Evolutionary conservation across 1,140 invertebrate species (phyloP), one percentile per base, ranked within the genome.

Genomic region (Lucilia cuprina): DNA sequence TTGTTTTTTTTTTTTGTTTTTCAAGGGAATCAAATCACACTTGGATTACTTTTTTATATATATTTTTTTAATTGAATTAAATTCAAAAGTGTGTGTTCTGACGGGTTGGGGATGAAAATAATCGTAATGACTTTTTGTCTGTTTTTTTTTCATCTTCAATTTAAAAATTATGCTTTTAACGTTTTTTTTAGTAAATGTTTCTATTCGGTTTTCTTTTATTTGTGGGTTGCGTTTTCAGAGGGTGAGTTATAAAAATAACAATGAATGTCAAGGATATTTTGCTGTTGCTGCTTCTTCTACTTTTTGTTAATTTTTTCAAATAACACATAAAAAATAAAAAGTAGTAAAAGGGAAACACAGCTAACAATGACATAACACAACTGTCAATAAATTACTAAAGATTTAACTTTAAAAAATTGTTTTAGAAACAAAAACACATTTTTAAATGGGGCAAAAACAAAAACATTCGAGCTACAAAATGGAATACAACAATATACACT

Each of bases 91-190:
- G 30, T 74, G 12, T 13, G 77, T n/a, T n/a, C 10, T 41, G 10
- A 41, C 5, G 41, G 41, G 41, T 41, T 8, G 77, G n/a, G 41
- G 77, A 17, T 19, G 77, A 49, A 80, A 49, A 21, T 50, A 21
- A 70, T 19, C 9, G 65, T 70, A 21, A 70, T 70, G 65, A 70
- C 21, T 17, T 12, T 70, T 13, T 49, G 9, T 49, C 13, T 14
- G 9, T 49, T 49, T 55, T 55, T 12, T 17, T 41, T 77, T 77
- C 74, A 41, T 41, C 30, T 77, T 77, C 74, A 77, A 77, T 77
- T 77, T 77, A 77, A 77, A 77, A 77, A 77, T 77, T 77, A 77
- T 77, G 30, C 74, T 77, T 77, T 77, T 77, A 77, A 77, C 74
- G 35, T 77, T 77, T 77, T 77, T 77, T 77, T 77, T 47, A 70